A percentile compares a stretch with the other conserved stretches of the same genome.
These are phyloP conservation scores for Lanistes nyassanus DNA, from an alignment of 1,140 invertebrate species.

Conservation along the genomic window DNA sequence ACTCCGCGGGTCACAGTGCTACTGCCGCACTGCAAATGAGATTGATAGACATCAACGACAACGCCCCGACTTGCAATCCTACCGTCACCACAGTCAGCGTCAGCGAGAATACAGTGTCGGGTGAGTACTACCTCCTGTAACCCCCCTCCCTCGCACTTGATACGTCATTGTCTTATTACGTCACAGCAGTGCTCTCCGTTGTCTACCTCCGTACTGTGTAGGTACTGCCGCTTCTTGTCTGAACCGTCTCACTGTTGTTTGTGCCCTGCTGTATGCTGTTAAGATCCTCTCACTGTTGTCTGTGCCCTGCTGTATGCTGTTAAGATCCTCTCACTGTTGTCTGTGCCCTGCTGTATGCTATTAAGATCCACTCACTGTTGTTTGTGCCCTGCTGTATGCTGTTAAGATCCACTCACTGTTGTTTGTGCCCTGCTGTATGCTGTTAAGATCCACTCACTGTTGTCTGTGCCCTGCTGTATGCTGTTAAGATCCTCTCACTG, in stretches of 20 bases:
- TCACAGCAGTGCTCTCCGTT: neutral
- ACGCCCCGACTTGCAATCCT: slow-evolving; percentile 38
- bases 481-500: no score
- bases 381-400: no score
- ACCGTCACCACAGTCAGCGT: slow-evolving; percentile 19
- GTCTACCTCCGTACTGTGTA: neutral
- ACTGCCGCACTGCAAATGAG: slow-evolving; percentile 26
- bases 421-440: no score
- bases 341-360: no score
- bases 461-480: no score
- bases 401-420: no score
- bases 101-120: slow-evolving; percentile 28
- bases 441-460: no score
- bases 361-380: no score
- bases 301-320: no score
- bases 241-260: neutral
- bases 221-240: no score
- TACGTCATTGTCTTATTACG: neutral
- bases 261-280: neutral
- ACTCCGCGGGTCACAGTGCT: slow-evolving; percentile 17
- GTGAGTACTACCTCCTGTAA: slow-evolving; percentile 28
- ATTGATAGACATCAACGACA: slow-evolving; percentile 43
- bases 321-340: no score
- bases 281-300: no score
- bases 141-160: neutral